A percentile compares a stretch with the other conserved stretches of the same genome.
phyloP scores from a whole-genome alignment of 2,888 invertebrate species.

The Oegoconia quadripuncta region DNA sequence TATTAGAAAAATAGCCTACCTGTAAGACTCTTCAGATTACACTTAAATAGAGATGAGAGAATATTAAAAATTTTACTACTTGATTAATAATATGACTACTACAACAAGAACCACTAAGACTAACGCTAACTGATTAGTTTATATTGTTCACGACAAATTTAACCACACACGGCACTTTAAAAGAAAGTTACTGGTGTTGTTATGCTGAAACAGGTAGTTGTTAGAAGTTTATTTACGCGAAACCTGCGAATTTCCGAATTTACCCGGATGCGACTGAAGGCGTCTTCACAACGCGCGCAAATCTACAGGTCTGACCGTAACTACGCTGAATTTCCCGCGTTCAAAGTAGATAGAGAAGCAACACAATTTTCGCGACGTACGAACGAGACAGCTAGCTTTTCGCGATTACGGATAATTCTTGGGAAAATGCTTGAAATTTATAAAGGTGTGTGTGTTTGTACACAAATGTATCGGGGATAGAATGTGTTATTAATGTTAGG shows the following conservation, averaged over 20 bases:
- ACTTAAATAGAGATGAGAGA: no score
- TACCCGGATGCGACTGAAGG: conserved; percentile 34
- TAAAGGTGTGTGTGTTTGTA: conserved; percentile 14
- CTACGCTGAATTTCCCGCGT: conserved; percentile 61
- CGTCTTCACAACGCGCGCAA: conserved; percentile 55
- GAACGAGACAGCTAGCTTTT: conserved; percentile 36
- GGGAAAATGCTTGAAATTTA: conserved; percentile 45
- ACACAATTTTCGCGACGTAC: conserved; percentile 13
- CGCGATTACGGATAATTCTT: conserved; percentile 26
- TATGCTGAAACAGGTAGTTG: neutral
- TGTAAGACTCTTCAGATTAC: no score
- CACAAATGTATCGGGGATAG: conserved; percentile 7
- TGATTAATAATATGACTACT: no score
- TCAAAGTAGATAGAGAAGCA: conserved; percentile 32
- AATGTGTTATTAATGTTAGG: neutral
- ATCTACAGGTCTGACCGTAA: conserved; percentile 69
- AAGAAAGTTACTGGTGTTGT: neutral
- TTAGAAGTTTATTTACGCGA: neutral
- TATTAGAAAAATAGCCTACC: no score
- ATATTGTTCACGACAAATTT: no score
- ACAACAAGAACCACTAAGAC: no score
- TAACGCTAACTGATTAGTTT: no score
- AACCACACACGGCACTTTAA: no score
- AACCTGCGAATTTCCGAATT: conserved; percentile 21
- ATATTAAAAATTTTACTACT: no score